A percentile compares a stretch with the other conserved stretches of the same genome.
phyloP scores from a whole-genome alignment of 1,140 invertebrate species.

The Pseudomyrmex gracilis region DNA sequence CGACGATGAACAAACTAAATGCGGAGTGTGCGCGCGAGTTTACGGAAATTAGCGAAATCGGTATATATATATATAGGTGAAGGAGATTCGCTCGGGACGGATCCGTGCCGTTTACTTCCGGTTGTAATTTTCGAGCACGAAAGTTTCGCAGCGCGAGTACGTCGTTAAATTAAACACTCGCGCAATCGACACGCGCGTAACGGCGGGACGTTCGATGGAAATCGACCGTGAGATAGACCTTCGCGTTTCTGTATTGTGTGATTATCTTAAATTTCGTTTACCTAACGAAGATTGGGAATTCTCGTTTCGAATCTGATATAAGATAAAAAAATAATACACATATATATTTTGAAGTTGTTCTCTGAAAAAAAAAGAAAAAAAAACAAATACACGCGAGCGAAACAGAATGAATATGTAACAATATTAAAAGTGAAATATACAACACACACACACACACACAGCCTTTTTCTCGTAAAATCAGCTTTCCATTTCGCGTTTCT shows the following conservation, averaged over 20 bases:
- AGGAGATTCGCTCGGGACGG: constrained; percentile 11
- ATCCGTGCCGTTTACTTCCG: constrained; percentile 40
- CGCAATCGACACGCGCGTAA: constrained; percentile 70
- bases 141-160: constrained; percentile 28
- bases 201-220: constrained; percentile 64
- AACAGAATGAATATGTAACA: no score
- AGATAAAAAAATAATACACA: no score
- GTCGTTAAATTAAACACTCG: constrained; percentile 52
- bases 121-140: constrained; percentile 36
- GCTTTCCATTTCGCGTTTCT: background rate
- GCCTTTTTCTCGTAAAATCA: background rate
- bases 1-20: constrained; percentile 2
- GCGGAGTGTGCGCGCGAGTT: background rate
- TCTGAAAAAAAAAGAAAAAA: no score
- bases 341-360: no score
- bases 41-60: constrained; percentile 32
- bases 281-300: constrained; percentile 26
- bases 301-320: background rate
- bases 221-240: constrained; percentile 66
- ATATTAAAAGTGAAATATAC: background rate
- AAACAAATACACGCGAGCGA: no score
- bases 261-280: constrained; percentile 28
- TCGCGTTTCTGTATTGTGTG: constrained; percentile 50
- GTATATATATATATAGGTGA: background rate
- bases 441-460: no score